These are phyloP conservation scores for Gorsachius goisagi DNA, from an alignment of 2,113 vertebrate species.

Conservation along the genomic window DNA sequence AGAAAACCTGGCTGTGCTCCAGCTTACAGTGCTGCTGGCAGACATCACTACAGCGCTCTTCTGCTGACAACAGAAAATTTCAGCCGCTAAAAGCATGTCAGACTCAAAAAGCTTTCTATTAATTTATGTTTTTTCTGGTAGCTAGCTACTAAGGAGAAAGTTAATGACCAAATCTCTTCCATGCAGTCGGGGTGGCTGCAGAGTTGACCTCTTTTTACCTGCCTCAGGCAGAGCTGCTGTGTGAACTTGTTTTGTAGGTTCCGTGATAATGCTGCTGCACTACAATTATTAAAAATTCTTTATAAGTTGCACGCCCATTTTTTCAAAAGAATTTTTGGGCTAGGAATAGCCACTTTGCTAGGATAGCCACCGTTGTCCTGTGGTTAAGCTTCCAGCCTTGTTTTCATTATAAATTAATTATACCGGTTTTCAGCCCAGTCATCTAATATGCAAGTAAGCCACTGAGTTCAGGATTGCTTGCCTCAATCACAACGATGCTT, in stretches of 20 bases:
- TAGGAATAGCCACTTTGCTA: background rate
- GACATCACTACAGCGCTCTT: background rate
- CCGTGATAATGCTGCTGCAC: background rate
- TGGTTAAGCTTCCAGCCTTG: background rate
- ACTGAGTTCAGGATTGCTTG: background rate
- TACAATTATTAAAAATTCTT: background rate
- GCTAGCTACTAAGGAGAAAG: background rate
- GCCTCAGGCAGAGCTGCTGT: background rate
- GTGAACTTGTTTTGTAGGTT: background rate
- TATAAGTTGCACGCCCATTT: background rate
- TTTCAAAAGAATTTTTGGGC: background rate
- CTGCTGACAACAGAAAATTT: slow-evolving; percentile 34
- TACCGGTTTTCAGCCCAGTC: background rate
- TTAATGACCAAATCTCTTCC: background rate
- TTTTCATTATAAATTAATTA: background rate
- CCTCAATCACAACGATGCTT: background rate
- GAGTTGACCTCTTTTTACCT: background rate
- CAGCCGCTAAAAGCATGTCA: slow-evolving; percentile 14
- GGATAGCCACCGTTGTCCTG: background rate
- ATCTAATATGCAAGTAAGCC: background rate
- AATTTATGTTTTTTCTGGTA: slow-evolving; percentile 10
- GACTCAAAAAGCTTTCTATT: slow-evolving; percentile 1
- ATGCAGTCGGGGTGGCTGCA: background rate
- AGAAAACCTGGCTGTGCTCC: background rate
- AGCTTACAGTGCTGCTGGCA: background rate